These are phyloP conservation scores for Ceratitis capitata DNA, from an alignment of 1,140 invertebrate genomes.

Conservation along the genomic window DNA sequence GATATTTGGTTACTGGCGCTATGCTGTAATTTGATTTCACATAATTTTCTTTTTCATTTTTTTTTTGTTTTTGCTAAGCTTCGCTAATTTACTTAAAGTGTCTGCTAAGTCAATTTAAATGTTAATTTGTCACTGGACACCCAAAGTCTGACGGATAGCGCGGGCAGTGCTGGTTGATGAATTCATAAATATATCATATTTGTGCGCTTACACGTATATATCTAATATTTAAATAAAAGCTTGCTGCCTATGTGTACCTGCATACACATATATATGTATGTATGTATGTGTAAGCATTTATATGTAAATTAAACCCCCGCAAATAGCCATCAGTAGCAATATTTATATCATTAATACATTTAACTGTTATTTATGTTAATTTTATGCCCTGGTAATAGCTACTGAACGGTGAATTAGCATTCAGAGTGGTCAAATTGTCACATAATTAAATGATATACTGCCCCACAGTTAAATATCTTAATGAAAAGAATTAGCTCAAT, in stretches of 20 bases:
- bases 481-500: too few species aligned
- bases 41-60: not conserved
- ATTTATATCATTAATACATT: not conserved
- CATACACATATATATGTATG: not conserved
- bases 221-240: not conserved
- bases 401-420: not conserved
- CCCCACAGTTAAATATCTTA: not conserved
- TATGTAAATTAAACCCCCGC: conserved; percentile 7
- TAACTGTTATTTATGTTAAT: conserved; percentile 6
- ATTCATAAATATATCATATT: not conserved
- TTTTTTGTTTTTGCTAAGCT: not conserved
- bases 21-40: not conserved
- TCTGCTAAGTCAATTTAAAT: conserved; percentile 23
- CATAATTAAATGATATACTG: not conserved
- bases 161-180: not conserved
- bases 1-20: not conserved
- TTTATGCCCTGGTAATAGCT: conserved; percentile 13
- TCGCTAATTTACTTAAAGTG: not conserved
- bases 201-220: not conserved
- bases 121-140: conserved; percentile 11
- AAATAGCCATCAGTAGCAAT: not conserved
- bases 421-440: not conserved
- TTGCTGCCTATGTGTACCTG: not conserved
- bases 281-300: not conserved
- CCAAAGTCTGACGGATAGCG: not conserved